Evolutionary conservation across 2,888 invertebrate species (phyloP), one percentile per base, ranked within the genome.

Genomic region (Drosophila subquinaria): DNA sequence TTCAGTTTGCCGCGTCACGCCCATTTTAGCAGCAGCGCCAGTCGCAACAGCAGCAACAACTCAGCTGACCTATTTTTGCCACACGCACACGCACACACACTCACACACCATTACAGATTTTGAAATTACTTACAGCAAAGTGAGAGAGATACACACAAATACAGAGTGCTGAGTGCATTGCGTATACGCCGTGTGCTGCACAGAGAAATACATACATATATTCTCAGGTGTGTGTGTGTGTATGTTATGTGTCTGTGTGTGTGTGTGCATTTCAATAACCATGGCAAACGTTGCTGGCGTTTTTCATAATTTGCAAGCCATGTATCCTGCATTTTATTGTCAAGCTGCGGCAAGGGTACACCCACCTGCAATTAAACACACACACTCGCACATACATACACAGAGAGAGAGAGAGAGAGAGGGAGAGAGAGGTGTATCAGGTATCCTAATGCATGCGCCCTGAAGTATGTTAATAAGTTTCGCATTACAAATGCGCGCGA

Each of bases 391-490:
- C n/a, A n/a, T n/a, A n/a, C n/a, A 63, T 13, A 56, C 36, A 53
- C 8, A 45, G 42, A 27, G 17, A 62, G 30, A n/a, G 5, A 42
- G 33, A 17, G 40, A 17, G 15, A 4, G 6, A 3, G 9, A n/a
- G 45, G 1, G 36, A 8, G 33, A 38, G 38, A 50, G 33, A 30
- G 13, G 4, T 53, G 69, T 20, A 60, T 27, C 35, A 47, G 45
- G 59, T 40, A 53, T 52, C 57, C 85, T 87, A 87, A 85, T 84
- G 82, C 82, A 74, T 52, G 62, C 10, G 63, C 59, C 33, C 85
- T 79, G 80, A 89, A 89, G 84, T 87, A 84, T 85, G 89, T 85
- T 84, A 84, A 84, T 84, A 89, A 89, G 89, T 84, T 82, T 87
- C 82, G 85, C 85, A 70, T 78, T 84, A 75, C 68, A 59, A 72